A percentile compares a stretch with the other conserved stretches of the same genome.
Evolutionary conservation across 2,888 invertebrate species (phyloP).

Genomic region (Adineta ricciae): DNA sequence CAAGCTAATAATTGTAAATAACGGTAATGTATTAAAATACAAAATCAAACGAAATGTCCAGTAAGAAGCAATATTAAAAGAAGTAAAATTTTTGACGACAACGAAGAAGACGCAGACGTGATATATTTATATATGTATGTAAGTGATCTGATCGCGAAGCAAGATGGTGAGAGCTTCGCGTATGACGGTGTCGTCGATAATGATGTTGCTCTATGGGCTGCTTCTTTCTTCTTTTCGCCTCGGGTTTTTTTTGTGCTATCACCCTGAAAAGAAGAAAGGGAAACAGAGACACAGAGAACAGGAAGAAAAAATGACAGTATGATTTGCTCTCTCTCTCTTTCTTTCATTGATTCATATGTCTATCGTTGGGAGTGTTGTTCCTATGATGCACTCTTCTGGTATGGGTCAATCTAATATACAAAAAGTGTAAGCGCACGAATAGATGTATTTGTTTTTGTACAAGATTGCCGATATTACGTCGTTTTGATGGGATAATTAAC

Average conservation of each 20-base stretch:
- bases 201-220: neutral
- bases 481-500: neutral
- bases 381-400: neutral
- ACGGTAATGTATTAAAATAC: neutral
- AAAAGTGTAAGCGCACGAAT: neutral
- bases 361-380: neutral
- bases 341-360: neutral
- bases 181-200: slow-evolving; percentile 4
- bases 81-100: neutral
- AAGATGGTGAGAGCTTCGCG: neutral
- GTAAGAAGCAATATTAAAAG: neutral
- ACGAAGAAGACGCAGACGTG: neutral
- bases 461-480: neutral
- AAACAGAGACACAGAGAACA: neutral
- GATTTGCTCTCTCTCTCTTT: neutral
- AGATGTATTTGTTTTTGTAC: neutral
- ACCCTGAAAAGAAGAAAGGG: slow-evolving; percentile 4
- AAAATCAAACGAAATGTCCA: neutral
- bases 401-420: neutral
- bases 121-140: neutral
- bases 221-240: slow-evolving; percentile 13
- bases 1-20: neutral
- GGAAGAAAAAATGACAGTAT: neutral
- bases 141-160: slow-evolving; percentile 9
- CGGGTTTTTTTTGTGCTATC: neutral